Evolutionary conservation across 2,888 invertebrate genomes (phyloP).

Genomic region (Endotricha flammealis): DNA sequence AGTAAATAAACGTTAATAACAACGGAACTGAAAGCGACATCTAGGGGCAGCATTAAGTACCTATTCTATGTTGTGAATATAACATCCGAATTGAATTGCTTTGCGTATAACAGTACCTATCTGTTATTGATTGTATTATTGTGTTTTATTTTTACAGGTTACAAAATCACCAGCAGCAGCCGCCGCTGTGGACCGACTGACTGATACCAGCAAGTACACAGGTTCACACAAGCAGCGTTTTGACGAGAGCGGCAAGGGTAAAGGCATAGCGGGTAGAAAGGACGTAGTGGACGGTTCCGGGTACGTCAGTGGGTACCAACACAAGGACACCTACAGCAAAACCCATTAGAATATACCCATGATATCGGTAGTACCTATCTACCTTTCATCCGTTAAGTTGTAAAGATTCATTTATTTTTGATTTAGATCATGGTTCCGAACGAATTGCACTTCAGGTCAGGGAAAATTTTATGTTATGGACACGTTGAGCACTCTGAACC

Average conservation of each 20-base stretch:
- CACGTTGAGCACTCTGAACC: no score
- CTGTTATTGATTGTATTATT: no score
- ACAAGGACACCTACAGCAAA: constrained; percentile 86
- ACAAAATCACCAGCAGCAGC: constrained; percentile 68
- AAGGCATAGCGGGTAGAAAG: constrained; percentile 90
- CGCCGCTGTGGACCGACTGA: constrained; percentile 84
- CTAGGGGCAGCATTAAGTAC: no score
- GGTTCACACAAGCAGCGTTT: constrained; percentile 93
- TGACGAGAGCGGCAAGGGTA: constrained; percentile 90
- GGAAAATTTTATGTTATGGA: constrained; percentile 8
- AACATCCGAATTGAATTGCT: no score
- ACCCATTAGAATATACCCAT: constrained; percentile 53
- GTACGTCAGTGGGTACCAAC: constrained; percentile 91
- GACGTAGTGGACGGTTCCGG: constrained; percentile 85
- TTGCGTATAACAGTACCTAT: no score
- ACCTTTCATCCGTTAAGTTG: neutral
- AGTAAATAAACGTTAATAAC: no score
- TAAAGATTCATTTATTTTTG: neutral
- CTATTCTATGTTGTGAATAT: no score
- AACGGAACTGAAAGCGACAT: no score
- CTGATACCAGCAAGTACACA: constrained; percentile 92
- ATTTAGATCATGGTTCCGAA: neutral
- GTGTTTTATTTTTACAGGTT: constrained; percentile 43
- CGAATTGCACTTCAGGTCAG: constrained; percentile 3
- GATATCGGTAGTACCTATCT: neutral